These are phyloP conservation scores for Coregonus sp. DNA, from an alignment of 2,797 vertebrate species.

Conservation along the genomic window DNA sequence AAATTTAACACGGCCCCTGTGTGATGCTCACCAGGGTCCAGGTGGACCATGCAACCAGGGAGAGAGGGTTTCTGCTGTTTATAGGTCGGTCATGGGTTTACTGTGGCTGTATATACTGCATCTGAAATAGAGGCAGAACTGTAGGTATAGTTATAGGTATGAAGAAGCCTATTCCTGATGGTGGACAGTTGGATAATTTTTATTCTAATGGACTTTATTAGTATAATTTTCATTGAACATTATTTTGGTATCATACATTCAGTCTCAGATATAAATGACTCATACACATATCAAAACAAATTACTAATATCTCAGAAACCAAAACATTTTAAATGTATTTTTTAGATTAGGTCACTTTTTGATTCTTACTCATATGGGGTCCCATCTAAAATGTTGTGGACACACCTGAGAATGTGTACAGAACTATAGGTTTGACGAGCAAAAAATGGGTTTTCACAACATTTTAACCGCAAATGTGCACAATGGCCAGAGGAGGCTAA, in stretches of 20 bases:
- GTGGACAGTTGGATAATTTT: not conserved
- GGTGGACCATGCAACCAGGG: conserved; percentile 16
- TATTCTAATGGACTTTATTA: not conserved
- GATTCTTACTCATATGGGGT: not conserved
- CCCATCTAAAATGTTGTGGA: not conserved
- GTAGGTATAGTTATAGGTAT: not conserved
- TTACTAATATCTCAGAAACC: not conserved
- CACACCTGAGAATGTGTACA: too few relatives aligned
- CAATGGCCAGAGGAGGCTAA: not conserved
- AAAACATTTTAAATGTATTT: too few relatives aligned
- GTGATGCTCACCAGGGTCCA: conserved; percentile 40
- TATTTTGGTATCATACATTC: not conserved
- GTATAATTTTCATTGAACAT: too few relatives aligned
- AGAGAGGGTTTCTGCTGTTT: conserved; percentile 10
- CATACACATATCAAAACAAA: not conserved
- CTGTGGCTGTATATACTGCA: too few relatives aligned
- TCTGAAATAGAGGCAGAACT: not conserved
- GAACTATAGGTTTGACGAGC: too few relatives aligned
- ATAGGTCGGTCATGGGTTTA: not conserved
- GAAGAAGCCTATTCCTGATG: not conserved
- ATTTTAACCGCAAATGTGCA: not conserved
- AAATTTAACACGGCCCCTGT: conserved; percentile 63
- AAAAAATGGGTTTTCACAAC: not conserved
- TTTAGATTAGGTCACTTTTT: not conserved
- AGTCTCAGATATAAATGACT: not conserved